Base-by-base conservation (phyloP, 2,797 vertebrate species). In the Scolopax bukidnonensis region DNA sequence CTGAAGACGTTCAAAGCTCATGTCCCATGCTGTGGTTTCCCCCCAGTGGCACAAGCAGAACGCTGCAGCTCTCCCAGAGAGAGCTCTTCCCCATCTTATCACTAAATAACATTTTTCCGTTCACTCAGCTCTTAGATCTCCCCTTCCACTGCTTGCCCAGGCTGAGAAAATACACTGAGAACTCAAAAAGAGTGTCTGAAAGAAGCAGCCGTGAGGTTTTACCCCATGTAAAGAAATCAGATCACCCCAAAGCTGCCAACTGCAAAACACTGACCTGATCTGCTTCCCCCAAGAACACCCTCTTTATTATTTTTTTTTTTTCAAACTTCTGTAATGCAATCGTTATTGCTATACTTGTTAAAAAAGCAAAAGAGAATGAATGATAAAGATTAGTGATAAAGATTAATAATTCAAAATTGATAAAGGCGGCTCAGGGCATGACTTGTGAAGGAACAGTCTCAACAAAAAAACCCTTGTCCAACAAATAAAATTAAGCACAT, bases 151-250 rank as follows among this genome's bases (percentile, higher is more conserved):
- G 7, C 27, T 12, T 5, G 6, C 23, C 30, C 33, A 7, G 56
- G 16, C 36, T 1, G 2, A 10, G 28, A 15, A 13, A 57, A 78
- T 0, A 1, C 17, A 30, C 23, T 1, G 1, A 19, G n/a, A 40
- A 33, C 7, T 48, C n/a, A 33, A 30, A 41, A 14, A 0, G 3
- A 40, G 33, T 12, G 2, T 11, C 13, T 7, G 15, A 18, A 11
- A 47, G 33, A 51, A 60, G 43, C 5, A 32, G 60, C 60, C 13
- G 16, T 1, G 6, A 38, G 36, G 47, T 30, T 11, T 30, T 10
- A 9, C 6, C 30, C 56, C 8, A 2, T 7, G 2, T 3, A 4
- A 30, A 45, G 51, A 40, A 36, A 9, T 15, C 33, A 2, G 28
- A 25, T 10, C 16, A 3, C 28, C 36, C 47, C 61, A 30, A 56